Percentiles rank a stretch among this genome's conserved stretches.
These are phyloP conservation scores for Drosophila subpulchrella DNA, from an alignment of 1,140 invertebrate species.

Conservation along the genomic window DNA sequence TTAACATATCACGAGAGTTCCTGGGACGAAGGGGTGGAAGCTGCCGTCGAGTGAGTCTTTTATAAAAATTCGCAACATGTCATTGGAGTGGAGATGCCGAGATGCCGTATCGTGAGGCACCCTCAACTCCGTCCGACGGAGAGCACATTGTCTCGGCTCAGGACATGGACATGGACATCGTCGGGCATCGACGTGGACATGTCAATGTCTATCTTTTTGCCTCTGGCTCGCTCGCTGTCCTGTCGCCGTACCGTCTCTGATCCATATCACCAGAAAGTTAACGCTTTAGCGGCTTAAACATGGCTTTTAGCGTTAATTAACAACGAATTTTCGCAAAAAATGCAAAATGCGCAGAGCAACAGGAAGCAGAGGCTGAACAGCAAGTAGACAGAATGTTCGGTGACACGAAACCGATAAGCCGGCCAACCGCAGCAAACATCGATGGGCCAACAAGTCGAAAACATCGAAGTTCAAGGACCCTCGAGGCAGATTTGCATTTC, in stretches of 20 bases:
- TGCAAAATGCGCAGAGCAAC: slow-evolving; percentile 61
- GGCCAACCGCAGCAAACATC: slow-evolving; percentile 29
- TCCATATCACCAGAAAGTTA: slow-evolving; percentile 79
- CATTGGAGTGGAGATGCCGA: slow-evolving; percentile 60
- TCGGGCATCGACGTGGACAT: slow-evolving; percentile 67
- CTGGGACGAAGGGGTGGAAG: not conserved
- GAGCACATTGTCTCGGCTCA: slow-evolving; percentile 53
- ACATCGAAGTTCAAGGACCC: slow-evolving; percentile 45
- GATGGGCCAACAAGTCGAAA: slow-evolving; percentile 49
- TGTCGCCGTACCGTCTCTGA: slow-evolving; percentile 47
- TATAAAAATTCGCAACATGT: slow-evolving; percentile 83
- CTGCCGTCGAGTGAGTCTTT: slow-evolving; percentile 71
- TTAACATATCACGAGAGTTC: slow-evolving; percentile 71
- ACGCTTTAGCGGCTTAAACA: slow-evolving; percentile 81
- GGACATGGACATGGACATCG: slow-evolving; percentile 58
- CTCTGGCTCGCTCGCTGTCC: slow-evolving; percentile 20
- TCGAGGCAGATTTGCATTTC: slow-evolving; percentile 20
- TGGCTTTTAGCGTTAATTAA: slow-evolving; percentile 83
- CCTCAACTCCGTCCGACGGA: slow-evolving; percentile 47
- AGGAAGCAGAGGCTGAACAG: slow-evolving; percentile 48
- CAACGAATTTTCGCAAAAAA: slow-evolving; percentile 75
- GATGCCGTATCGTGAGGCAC: slow-evolving; percentile 58
- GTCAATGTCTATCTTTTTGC: slow-evolving; percentile 69
- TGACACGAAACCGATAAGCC: slow-evolving; percentile 66
- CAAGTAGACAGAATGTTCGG: slow-evolving; percentile 73